Evolutionary conservation across 37 sponge, comb jelly and placozoan genomes (phyloP).

Genomic region (Petrosia ficiformis): DNA sequence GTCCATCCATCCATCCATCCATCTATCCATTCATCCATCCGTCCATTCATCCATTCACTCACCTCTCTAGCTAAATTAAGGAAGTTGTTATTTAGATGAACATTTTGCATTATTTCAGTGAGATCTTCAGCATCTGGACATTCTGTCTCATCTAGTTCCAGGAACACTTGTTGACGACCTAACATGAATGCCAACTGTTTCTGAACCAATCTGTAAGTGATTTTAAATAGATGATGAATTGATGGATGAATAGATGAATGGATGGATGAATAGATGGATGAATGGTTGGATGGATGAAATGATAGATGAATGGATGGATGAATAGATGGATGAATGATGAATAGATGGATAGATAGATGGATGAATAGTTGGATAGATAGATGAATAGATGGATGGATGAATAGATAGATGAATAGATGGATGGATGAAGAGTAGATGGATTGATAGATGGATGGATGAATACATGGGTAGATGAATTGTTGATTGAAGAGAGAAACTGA

Average conservation of each 20-base stretch:
- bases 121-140: constrained; percentile 75
- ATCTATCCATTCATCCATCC: no score
- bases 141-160: constrained; percentile 85
- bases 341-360: no score
- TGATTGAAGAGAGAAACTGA: background rate
- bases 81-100: constrained; percentile 91
- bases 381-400: no score
- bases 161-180: constrained; percentile 94
- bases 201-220: constrained; percentile 69
- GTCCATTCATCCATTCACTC: constrained; percentile 9
- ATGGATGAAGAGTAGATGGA: no score
- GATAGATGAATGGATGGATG: no score
- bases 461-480: background rate
- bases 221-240: background rate
- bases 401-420: no score
- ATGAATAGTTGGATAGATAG: no score
- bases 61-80: constrained; percentile 94
- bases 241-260: background rate
- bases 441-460: no score
- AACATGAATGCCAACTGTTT: constrained; percentile 98
- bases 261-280: no score
- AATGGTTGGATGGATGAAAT: no score
- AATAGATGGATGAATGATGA: no score
- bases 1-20: no score
- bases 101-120: constrained; percentile 93